Percentiles rank a stretch among this genome's conserved stretches.
Conservation (phyloP, 1,140 invertebrate genomes). For the Scaptomyza graminum region DNA sequence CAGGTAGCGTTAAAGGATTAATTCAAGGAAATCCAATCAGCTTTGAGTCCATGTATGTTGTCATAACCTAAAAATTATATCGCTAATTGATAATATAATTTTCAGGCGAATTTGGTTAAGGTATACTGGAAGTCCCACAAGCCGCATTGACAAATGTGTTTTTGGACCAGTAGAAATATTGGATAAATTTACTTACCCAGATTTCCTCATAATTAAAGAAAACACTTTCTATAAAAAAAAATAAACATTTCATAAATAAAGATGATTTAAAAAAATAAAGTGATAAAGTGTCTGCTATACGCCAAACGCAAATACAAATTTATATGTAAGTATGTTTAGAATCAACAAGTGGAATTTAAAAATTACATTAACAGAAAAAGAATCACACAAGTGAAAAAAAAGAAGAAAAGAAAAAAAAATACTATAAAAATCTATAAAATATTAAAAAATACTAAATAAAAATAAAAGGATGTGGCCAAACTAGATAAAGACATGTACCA, state of each 20-base stretch:
- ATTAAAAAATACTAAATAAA: too few species aligned
- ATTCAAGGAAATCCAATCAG: constrained; percentile 43
- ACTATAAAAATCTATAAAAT: too few species aligned
- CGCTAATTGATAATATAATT: background rate
- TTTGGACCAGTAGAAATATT: constrained; percentile 35
- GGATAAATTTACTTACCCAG: constrained; percentile 21
- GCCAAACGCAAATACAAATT: too few species aligned
- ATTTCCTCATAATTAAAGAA: constrained; percentile 37
- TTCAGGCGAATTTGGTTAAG: constrained; percentile 63
- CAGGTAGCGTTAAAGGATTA: constrained; percentile 47
- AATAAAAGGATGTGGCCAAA: too few species aligned
- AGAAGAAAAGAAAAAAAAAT: too few species aligned
- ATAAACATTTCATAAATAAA: background rate
- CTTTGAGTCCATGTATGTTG: constrained; percentile 62
- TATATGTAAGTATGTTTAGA: too few species aligned
- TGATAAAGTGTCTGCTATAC: too few species aligned
- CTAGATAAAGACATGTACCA: too few species aligned
- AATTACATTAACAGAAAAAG: too few species aligned
- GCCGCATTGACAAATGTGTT: constrained; percentile 65
- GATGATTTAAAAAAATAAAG: too few species aligned
- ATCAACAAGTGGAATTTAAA: too few species aligned
- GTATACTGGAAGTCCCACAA: constrained; percentile 66
- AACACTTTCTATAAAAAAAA: background rate
- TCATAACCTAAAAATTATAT: background rate
- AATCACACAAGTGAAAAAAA: too few species aligned